These are phyloP conservation scores for Lepus americanus DNA, from an alignment of 2,113 vertebrate species.

Conservation along the genomic window DNA sequence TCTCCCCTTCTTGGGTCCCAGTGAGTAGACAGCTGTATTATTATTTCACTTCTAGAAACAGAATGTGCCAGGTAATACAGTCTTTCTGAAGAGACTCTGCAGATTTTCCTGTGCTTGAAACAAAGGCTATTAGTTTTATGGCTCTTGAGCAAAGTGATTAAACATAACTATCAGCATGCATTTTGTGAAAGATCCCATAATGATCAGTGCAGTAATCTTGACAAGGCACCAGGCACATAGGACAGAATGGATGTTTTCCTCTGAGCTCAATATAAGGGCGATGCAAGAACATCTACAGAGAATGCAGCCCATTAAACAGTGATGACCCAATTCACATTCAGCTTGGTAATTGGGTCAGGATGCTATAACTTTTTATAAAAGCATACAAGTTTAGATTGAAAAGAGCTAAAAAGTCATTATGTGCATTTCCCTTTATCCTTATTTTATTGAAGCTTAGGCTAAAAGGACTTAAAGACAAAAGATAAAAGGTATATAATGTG, in stretches of 20 bases:
- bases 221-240: background rate
- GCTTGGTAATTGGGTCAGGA: slow-evolving; percentile 67
- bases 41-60: slow-evolving; percentile 22
- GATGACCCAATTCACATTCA: slow-evolving; percentile 60
- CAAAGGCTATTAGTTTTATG: slow-evolving; percentile 72
- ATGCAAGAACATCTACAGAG: background rate
- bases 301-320: slow-evolving; percentile 62
- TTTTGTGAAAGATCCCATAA: slow-evolving; percentile 57
- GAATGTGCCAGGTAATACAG: slow-evolving; percentile 25
- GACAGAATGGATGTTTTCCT: slow-evolving; percentile 61
- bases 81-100: slow-evolving; percentile 39
- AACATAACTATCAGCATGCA: slow-evolving; percentile 51
- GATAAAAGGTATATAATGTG: background rate
- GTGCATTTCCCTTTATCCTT: background rate
- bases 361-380: slow-evolving; percentile 25
- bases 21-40: background rate
- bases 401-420: background rate
- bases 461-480: slow-evolving; percentile 23
- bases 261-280: slow-evolving; percentile 41
- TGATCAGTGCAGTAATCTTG: slow-evolving; percentile 24
- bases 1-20: background rate
- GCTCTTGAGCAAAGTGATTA: slow-evolving; percentile 70
- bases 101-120: slow-evolving; percentile 56
- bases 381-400: slow-evolving; percentile 4
- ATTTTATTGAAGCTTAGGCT: background rate